Evolutionary conservation across 2,888 invertebrate genomes (phyloP), one percentile per base, ranked within the genome.

Genomic region (Hydropsyche betteni): DNA sequence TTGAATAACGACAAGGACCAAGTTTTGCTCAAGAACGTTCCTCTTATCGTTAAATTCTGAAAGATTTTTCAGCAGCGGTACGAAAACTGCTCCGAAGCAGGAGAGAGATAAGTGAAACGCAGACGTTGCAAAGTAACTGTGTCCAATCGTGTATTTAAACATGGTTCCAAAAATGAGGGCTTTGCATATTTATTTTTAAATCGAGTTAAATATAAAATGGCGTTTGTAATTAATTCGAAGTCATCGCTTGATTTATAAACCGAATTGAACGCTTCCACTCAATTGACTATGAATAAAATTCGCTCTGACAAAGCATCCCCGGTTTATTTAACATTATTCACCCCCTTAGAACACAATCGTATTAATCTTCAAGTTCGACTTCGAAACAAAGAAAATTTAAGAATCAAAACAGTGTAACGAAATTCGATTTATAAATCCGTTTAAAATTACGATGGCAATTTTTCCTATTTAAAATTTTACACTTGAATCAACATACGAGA

Each of bases 361-460:
- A 16, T 58, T 58, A 58, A 58, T 58, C 58, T 7, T 5, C 38
- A 34, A 72, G 58, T 72, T 72, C 55, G 38, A 7, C 14, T 36
- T 55, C 36, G 36, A 55, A 71, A 72, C 55, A 44, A 69, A 69
- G 69, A 44, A 72, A 72, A 44, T 72, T 72, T 55, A 58, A 24
- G 58, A 58, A 58, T 58, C 58, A 58, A 58, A 58, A 58, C 58
- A 58, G 24, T 16, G 8, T 24, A 8, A 16, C 24, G 4, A 14
- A 58, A 58, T 58, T 58, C 16, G 16, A 58, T 58, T 58, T 58
- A 16, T 24, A 4, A 8, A 16, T 16, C 58, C 44, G 10, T 55
- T 55, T 16, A 55, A 55, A 14, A 14, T 16, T 7, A 14, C 4
- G n/a, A 55, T 6, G n/a, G 55, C 55, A 6, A 7, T 55, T n/a